These are phyloP conservation scores for Zenarchopterus dispar DNA, from an alignment of 2,797 vertebrate genomes.

Conservation along the genomic window DNA sequence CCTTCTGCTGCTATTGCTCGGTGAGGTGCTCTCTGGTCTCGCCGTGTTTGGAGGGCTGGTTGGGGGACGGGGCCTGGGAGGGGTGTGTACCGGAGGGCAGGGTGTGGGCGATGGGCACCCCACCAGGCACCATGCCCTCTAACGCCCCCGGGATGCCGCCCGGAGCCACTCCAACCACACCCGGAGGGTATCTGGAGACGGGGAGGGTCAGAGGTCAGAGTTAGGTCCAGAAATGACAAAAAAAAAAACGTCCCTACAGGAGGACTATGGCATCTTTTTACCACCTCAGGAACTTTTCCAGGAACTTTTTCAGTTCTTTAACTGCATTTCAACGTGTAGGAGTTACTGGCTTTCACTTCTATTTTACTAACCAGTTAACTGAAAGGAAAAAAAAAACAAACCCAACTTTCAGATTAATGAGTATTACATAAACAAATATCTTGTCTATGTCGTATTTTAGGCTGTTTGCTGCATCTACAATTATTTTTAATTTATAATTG, in stretches of 20 bases:
- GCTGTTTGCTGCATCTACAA: too few species aligned
- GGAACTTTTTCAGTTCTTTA: background rate
- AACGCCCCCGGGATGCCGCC: constrained; percentile 89
- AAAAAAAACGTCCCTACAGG: constrained; percentile 8
- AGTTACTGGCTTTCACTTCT: background rate
- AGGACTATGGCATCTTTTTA: constrained; percentile 23
- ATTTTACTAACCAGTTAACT: too few species aligned
- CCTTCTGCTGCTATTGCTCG: constrained; percentile 91
- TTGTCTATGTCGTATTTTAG: too few species aligned
- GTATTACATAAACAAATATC: too few species aligned
- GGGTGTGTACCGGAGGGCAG: constrained; percentile 93
- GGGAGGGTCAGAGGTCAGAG: constrained; percentile 28
- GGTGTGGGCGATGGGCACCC: constrained; percentile 90
- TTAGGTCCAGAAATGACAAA: background rate
- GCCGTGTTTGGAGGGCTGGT: constrained; percentile 94
- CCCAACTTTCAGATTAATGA: too few species aligned
- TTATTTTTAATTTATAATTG: too few species aligned
- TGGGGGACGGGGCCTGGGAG: constrained; percentile 93
- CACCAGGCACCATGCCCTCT: constrained; percentile 92
- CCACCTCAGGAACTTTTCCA: constrained; percentile 19
- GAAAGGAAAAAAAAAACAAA: too few species aligned
- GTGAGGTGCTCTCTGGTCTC: constrained; percentile 95
- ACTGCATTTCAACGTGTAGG: background rate
- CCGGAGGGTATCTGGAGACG: constrained; percentile 86
- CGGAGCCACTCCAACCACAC: constrained; percentile 89